Base-by-base conservation (phyloP, 2,113 vertebrate genomes). In the Cygnus buccinator region DNA sequence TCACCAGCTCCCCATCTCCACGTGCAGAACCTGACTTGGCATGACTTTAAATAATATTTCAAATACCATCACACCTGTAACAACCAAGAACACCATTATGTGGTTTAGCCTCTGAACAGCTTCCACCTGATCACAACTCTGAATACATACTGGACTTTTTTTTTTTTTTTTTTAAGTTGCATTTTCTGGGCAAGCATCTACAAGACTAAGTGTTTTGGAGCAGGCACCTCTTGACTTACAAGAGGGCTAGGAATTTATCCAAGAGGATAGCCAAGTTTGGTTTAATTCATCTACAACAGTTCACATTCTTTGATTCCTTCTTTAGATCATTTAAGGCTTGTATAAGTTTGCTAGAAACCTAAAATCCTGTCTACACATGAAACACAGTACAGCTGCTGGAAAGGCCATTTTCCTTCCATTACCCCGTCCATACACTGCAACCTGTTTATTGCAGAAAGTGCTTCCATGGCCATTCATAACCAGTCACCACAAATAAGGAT, bases 101-200 rank as follows among this genome's bases (percentile, higher is more conserved):
- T 35, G 26, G 4, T 68, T 80, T 75, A 77, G 46, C 37, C 43
- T 43, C 58, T 20, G 13, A 72, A 44, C 33, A 85, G 37, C 41
- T 90, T 90, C 75, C 35, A 83, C 78, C n/a, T 29, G 59, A 82
- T 87, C 82, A 29, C 39, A 44, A 28, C 41, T 66, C 59, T 37
- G 26, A 86, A 74, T 86, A 70, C 2, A 6, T 12, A 35, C 19
- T 22, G 84, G 14, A 17, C 6, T 2, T 46, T 50, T 61, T 29
- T 82, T 82, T 39, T 39, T 23, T n/a, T n/a, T 66, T 46, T 50
- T 55, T 29, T 43, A 10, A 65, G 74, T 54, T 89, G 14, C 62
- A 70, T 87, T 94, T 93, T 61, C 92, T 82, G 41, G 83, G 76
- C 83, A 78, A 87, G 86, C 48, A 90, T 89, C 93, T 96, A 86